Conservation (phyloP, 2,888 invertebrate genomes). For the Loripinus fragilis region DNA sequence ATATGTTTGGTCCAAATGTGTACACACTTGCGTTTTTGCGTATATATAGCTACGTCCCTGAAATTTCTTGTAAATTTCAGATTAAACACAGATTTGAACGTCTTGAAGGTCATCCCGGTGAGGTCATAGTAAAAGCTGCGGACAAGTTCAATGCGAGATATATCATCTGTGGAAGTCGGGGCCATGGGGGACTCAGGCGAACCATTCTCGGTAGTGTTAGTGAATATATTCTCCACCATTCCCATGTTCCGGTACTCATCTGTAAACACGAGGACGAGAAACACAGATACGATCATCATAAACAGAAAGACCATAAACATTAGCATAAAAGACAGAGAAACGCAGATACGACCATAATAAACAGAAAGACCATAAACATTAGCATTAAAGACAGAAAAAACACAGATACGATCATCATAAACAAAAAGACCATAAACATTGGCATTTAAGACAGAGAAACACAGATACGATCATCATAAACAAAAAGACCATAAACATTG, state of each 20-base stretch:
- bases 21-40: too few species aligned
- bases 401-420: too few species aligned
- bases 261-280: slow-evolving; percentile 20
- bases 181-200: not conserved
- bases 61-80: not conserved
- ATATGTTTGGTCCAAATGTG: too few species aligned
- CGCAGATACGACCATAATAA: too few species aligned
- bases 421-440: too few species aligned
- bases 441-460: too few species aligned
- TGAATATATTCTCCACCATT: slow-evolving; percentile 12
- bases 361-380: not conserved
- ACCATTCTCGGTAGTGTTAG: slow-evolving; percentile 9
- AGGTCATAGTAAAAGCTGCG: slow-evolving; percentile 13
- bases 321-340: too few species aligned
- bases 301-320: not conserved
- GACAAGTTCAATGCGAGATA: not conserved
- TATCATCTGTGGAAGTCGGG: slow-evolving; percentile 9
- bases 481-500: too few species aligned
- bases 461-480: too few species aligned
- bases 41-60: too few species aligned
- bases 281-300: slow-evolving; percentile 1
- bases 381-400: too few species aligned
- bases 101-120: slow-evolving; percentile 1
- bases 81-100: slow-evolving; percentile 13
- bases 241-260: slow-evolving; percentile 12